These are phyloP conservation scores for Macrosteles quadrilineatus DNA, from an alignment of 1,140 invertebrate species.

Conservation along the genomic window DNA sequence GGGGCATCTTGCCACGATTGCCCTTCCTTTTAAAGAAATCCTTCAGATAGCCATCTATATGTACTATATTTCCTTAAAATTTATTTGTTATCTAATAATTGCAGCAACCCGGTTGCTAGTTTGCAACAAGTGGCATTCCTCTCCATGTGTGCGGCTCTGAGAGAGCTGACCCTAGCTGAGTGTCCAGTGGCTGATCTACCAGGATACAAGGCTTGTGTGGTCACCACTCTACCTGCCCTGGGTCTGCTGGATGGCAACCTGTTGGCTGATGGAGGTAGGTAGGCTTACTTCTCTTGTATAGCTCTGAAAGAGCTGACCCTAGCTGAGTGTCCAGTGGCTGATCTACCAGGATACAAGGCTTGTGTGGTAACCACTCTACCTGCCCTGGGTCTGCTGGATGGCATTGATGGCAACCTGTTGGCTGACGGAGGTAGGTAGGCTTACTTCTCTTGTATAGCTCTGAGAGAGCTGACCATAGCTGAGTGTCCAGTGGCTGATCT, in stretches of 20 bases:
- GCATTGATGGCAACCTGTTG: not conserved
- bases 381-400: not conserved
- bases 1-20: no score
- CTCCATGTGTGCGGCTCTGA: not conserved
- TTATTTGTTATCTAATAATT: no score
- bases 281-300: not conserved
- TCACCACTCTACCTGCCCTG: not conserved
- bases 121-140: constrained; percentile 3
- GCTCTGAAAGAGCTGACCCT: constrained; percentile 2
- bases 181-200: constrained; percentile 8
- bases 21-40: no score
- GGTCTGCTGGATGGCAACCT: not conserved
- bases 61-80: no score
- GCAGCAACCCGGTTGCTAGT: not conserved
- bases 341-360: not conserved
- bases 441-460: not conserved
- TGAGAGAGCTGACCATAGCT: not conserved
- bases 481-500: not conserved
- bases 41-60: no score
- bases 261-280: constrained; percentile 9
- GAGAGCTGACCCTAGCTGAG: constrained; percentile 11
- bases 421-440: not conserved
- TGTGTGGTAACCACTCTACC: not conserved
- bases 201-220: not conserved
- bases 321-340: not conserved